Evolutionary conservation across 2,113 vertebrate species (phyloP), one percentile per base, ranked within the genome.

Genomic region (Nannobrachium achirus): DNA sequence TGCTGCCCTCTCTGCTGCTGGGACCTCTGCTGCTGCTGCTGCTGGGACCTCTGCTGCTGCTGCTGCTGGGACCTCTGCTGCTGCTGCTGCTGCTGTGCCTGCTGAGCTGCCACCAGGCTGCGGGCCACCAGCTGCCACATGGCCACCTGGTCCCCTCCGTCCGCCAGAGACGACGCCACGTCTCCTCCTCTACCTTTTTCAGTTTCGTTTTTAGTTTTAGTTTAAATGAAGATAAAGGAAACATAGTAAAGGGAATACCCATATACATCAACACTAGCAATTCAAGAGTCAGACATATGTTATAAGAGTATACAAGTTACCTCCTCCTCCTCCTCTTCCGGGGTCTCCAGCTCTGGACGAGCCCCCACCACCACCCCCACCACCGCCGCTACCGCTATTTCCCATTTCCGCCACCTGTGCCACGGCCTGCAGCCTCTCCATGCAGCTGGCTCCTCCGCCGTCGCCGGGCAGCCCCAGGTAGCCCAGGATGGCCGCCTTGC

Each of bases 361-460:
- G 9, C 78, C 42, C 1, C 77, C 62, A 53, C 71, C 39, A 38
- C 80, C 73, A 9, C 78, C 42, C 1, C 77, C 61, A 53, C 69
- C 38, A 38, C 80, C 73, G 42, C 85, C 73, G n/a, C n/a, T n/a
- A 49, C 89, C 74, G 2, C n/a, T n/a, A n/a, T 91, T 84, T 68
- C 94, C 85, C 91, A 92, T 92, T 81, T 93, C 92, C 15, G 92
- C 93, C 42, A 93, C 92, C 77, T 93, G 91, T 11, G 94, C 93
- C 25, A 93, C 94, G 1, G 95, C 94, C 77, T 94, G 93, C 58
- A 95, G 93, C 69, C 94, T 82, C 81, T 96, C 95, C 14, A 95
- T 92, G 33, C 95, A 95, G 73, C 94, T 95, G 10, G 93, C 93
- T 7, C 93, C 94, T n/a, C 90, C 92, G 11, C 88, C 85, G 6